These are phyloP conservation scores for Actenoides lindsayi DNA, from an alignment of 2,113 vertebrate species.

Conservation along the genomic window DNA sequence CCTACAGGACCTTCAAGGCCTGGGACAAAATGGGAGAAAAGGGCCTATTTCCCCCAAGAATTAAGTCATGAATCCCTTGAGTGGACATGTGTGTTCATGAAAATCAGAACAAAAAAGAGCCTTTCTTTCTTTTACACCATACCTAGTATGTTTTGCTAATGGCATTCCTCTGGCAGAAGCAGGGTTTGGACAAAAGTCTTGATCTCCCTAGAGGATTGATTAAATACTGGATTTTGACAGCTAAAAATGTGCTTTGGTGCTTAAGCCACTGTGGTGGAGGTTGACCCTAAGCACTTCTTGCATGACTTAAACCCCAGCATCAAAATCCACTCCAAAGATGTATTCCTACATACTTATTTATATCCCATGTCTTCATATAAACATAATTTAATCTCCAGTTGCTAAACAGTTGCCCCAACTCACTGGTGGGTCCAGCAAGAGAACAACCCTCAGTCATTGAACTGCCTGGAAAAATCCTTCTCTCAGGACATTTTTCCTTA, in stretches of 20 bases:
- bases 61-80: background rate
- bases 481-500: background rate
- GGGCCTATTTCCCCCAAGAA: background rate
- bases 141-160: background rate
- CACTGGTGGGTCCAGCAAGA: background rate
- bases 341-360: rapidly evolving
- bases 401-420: background rate
- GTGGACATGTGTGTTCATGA: background rate
- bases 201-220: background rate
- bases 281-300: background rate
- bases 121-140: background rate
- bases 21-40: background rate
- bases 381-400: background rate
- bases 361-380: background rate
- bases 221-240: background rate
- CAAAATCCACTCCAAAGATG: background rate
- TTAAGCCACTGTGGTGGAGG: background rate
- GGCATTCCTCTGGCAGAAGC: background rate
- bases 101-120: background rate
- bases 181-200: background rate
- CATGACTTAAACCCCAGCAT: background rate
- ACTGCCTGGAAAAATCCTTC: background rate
- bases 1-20: background rate
- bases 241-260: background rate
- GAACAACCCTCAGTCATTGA: background rate